Conservation (phyloP, 2,797 vertebrate species). For the Gymnothorax javanicus region DNA sequence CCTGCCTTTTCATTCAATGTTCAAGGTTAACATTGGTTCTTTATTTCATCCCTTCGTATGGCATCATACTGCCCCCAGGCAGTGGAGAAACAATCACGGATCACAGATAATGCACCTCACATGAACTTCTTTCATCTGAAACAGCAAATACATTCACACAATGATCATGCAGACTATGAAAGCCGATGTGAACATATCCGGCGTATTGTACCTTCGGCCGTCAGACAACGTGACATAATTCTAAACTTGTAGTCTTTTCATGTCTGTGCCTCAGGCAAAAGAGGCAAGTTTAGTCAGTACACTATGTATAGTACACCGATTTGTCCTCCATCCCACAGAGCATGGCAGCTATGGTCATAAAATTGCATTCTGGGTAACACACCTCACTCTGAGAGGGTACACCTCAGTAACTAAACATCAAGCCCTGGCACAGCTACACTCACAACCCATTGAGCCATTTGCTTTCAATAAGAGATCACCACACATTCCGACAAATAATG, state of each 20-base stretch:
- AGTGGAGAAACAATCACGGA: neutral
- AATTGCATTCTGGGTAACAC: neutral
- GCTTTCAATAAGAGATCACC: neutral
- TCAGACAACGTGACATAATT: constrained; percentile 18
- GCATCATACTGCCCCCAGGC: neutral
- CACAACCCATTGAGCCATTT: neutral
- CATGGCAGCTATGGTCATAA: neutral
- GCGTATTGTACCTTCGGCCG: neutral
- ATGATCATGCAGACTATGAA: neutral
- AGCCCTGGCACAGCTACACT: neutral
- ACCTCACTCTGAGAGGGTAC: neutral
- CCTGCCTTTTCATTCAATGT: neutral
- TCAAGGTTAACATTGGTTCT: too few relatives aligned
- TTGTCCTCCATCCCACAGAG: neutral
- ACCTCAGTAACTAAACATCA: neutral
- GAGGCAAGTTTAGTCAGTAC: constrained; percentile 15
- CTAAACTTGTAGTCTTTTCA: neutral
- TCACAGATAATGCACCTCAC: neutral
- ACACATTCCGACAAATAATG: neutral
- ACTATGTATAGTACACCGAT: constrained; percentile 5
- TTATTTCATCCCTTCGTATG: too few relatives aligned
- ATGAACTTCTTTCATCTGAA: neutral
- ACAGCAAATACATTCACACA: neutral
- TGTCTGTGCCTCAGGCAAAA: constrained; percentile 15
- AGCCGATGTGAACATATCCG: constrained; percentile 3